phyloP scores from a whole-genome alignment of 1,140 invertebrate species.

The Orussus abietinus region DNA sequence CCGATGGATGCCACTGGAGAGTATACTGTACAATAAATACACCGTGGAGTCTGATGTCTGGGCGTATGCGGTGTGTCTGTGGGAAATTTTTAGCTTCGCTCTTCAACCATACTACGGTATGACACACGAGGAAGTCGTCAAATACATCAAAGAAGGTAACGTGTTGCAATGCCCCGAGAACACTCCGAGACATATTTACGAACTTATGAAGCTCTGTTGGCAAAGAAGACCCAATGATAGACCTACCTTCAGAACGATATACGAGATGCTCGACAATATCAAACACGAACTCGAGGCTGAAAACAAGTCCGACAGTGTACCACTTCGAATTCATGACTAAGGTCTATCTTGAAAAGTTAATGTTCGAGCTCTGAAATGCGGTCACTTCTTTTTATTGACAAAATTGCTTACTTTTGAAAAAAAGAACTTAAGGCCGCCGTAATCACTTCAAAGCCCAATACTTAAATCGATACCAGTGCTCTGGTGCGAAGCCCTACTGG shows the following conservation, averaged over 20 bases:
- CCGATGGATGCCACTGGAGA: conserved; percentile 94
- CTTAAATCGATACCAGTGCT: no score
- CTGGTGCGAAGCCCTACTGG: neutral
- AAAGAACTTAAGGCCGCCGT: no score
- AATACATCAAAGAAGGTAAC: conserved; percentile 87
- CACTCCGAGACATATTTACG: conserved; percentile 85
- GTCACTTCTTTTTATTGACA: conserved; percentile 17
- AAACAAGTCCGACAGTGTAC: conserved; percentile 39
- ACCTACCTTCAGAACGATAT: conserved; percentile 77
- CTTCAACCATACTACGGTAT: conserved; percentile 92
- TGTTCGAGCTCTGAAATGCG: conserved; percentile 15
- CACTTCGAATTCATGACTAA: conserved; percentile 43
- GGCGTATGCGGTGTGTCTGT: conserved; percentile 89
- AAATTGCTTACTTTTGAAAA: conserved; percentile 13
- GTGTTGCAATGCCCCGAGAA: conserved; percentile 84
- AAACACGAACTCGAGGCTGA: conserved; percentile 56
- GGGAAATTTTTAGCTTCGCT: conserved; percentile 94
- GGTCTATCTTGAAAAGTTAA: conserved; percentile 7
- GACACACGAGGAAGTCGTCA: conserved; percentile 92
- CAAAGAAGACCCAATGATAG: conserved; percentile 76
- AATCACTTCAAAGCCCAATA: no score
- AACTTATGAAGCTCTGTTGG: conserved; percentile 93
- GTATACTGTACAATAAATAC: conserved; percentile 91
- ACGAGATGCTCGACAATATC: conserved; percentile 65
- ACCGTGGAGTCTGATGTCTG: conserved; percentile 91